A percentile compares a stretch with the other conserved stretches of the same genome.
These are phyloP conservation scores for Drosophila arizonae DNA, from an alignment of 1,140 invertebrate genomes.

Conservation along the genomic window DNA sequence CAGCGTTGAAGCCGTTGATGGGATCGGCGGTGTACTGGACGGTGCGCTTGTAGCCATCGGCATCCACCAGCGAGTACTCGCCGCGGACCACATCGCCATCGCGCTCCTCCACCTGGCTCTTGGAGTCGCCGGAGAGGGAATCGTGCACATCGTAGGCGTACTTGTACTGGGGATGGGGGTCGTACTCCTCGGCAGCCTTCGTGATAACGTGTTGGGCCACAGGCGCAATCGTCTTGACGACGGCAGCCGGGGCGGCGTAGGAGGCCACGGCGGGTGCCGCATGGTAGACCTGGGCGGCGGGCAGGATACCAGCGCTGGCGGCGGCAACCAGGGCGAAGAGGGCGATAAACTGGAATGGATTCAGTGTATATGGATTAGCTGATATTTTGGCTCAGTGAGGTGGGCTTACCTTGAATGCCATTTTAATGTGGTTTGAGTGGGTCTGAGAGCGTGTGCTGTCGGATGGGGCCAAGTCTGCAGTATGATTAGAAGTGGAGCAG, in stretches of 20 bases:
- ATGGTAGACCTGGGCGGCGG: slow-evolving; percentile 65
- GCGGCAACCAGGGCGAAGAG: slow-evolving; percentile 73
- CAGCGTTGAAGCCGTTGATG: slow-evolving; percentile 82
- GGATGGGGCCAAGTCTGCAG: slow-evolving; percentile 27
- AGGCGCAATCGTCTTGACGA: not conserved
- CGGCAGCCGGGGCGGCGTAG: slow-evolving; percentile 39
- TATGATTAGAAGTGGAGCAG: slow-evolving; percentile 40
- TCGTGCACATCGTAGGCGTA: too few species aligned
- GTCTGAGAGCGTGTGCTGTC: slow-evolving; percentile 25
- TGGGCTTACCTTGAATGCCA: slow-evolving; percentile 69
- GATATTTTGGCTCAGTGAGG: not conserved
- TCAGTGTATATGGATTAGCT: not conserved
- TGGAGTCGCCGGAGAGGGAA: slow-evolving; percentile 85
- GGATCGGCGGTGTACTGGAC: slow-evolving; percentile 83
- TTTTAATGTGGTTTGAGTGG: slow-evolving; percentile 43
- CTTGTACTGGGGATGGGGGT: slow-evolving; percentile 82
- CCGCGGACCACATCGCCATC: slow-evolving; percentile 86
- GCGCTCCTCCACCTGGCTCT: slow-evolving; percentile 85
- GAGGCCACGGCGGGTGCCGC: slow-evolving; percentile 46
- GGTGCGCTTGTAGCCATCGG: slow-evolving; percentile 84
- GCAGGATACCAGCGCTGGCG: slow-evolving; percentile 67
- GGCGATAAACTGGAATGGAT: slow-evolving; percentile 53
- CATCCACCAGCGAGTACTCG: slow-evolving; percentile 85
- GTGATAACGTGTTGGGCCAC: slow-evolving; percentile 35
- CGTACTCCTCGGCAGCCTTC: slow-evolving; percentile 72